phyloP scores from a whole-genome alignment of 2,888 invertebrate genomes.

The Xylota segnis region DNA sequence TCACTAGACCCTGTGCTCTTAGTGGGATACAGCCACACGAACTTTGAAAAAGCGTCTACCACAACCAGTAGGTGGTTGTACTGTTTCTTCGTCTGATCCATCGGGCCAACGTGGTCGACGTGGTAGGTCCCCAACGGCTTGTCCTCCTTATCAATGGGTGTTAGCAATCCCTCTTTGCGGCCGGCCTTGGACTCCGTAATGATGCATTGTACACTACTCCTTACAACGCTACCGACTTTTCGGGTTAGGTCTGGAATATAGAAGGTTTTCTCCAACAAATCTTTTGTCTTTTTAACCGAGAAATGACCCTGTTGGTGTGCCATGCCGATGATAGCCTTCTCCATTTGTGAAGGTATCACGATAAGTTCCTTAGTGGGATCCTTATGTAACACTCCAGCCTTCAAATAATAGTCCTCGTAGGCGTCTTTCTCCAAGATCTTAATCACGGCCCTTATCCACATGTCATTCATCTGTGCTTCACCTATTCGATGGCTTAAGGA shows the following conservation, averaged over 20 bases:
- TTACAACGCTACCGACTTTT: neutral
- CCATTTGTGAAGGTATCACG: conserved; percentile 77
- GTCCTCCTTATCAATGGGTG: no score
- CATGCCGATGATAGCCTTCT: neutral
- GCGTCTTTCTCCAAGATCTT: neutral
- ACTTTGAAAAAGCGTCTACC: neutral
- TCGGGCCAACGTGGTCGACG: no score
- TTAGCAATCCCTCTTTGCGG: no score
- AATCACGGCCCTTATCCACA: neutral
- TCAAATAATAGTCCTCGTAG: conserved; percentile 24
- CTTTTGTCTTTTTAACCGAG: no score
- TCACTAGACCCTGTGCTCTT: neutral
- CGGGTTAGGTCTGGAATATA: neutral
- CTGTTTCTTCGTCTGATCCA: neutral
- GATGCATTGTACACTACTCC: no score
- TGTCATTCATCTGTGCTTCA: no score
- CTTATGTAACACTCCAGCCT: conserved; percentile 40
- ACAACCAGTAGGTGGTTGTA: neutral
- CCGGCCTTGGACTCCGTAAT: no score
- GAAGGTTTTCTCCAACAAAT: neutral
- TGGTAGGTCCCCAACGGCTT: no score
- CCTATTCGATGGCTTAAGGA: no score
- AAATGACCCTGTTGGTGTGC: no score
- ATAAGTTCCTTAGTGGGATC: conserved; percentile 56
- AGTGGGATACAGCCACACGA: neutral